Base-by-base conservation (phyloP, 1,140 invertebrate genomes). In the Goniozus legneri region DNA sequence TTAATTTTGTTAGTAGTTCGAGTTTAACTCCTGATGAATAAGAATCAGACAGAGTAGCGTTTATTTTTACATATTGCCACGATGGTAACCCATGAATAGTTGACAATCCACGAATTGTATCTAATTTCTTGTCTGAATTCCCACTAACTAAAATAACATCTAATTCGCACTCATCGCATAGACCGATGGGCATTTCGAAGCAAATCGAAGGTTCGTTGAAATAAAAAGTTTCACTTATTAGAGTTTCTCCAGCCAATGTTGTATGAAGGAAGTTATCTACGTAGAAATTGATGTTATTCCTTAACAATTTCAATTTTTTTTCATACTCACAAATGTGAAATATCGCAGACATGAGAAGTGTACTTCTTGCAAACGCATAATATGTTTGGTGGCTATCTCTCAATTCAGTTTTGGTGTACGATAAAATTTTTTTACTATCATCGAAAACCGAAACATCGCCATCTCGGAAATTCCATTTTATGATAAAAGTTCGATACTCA, bases 261-360 rank as follows among this genome's bases (percentile, higher is more conserved):
- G 59, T 49, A 20, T 47, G n/a, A 2, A 56, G 15, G 18, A 58
- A 64, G 7, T 13, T 2, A 24, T 62, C 61, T 64, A 41, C 24
- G 3, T 18, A 35, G 2, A n/a, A 6, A 33, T 34, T 8, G 7
- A 4, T 15, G 8, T 12, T 14, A 1, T 41, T 20, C 6, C 2
- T 6, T 1, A 0, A 20, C 44, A 3, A 13, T 13, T 13, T 22
- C 19, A 4, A 6, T n/a, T 19, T 2, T 7, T 35, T 16, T 22
- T 8, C 24, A 1, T 15, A 46, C 54, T 41, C 15, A 64, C 62
- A 64, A 32, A 15, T 19, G 37, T 62, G 60, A 40, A 56, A 38
- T n/a, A n/a, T n/a, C n/a, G n/a, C n/a, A n/a, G n/a, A n/a, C n/a
- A n/a, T n/a, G n/a, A n/a, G n/a, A n/a, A n/a, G n/a, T n/a, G n/a